Conservation (phyloP, 1,140 invertebrate genomes). For the Euglossa dilemma region DNA sequence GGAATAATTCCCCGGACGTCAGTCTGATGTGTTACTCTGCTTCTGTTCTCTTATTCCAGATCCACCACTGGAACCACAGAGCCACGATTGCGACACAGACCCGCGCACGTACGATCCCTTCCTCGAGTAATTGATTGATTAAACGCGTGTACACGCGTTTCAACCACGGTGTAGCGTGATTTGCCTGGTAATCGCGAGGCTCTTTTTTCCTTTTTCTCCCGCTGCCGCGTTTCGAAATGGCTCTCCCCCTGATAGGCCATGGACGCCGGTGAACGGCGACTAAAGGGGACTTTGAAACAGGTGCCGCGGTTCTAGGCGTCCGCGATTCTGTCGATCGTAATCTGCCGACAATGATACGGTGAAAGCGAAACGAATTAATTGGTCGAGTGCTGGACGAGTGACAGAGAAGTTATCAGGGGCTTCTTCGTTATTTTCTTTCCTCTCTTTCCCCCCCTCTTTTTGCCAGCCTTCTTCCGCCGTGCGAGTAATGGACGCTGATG, state of each 20-base stretch:
- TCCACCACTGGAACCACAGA: not conserved
- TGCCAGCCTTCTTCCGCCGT: too few species aligned
- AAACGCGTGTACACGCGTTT: not conserved
- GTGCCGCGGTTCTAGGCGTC: constrained; percentile 12
- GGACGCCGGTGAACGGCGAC: constrained; percentile 29
- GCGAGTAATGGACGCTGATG: too few species aligned
- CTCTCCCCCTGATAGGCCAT: constrained; percentile 11
- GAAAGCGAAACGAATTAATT: constrained; percentile 19
- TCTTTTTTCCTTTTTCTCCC: not conserved
- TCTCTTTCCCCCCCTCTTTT: too few species aligned
- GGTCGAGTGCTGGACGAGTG: too few species aligned
- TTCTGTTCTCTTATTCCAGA: not conserved
- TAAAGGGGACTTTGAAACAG: not conserved
- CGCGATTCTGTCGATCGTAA: not conserved
- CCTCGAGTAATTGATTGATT: constrained; percentile 41
- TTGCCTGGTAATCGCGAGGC: not conserved
- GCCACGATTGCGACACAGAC: constrained; percentile 30
- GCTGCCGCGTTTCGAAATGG: constrained; percentile 3
- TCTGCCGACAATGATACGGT: constrained; percentile 3
- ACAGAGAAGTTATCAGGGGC: not conserved
- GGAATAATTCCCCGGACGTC: constrained; percentile 13
- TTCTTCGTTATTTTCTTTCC: too few species aligned
- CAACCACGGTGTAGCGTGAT: not conserved
- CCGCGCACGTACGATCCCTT: constrained; percentile 6
- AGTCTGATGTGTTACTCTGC: constrained; percentile 29